These are phyloP conservation scores for Tinea semifulvella DNA, from an alignment of 2,888 invertebrate genomes.

Conservation along the genomic window DNA sequence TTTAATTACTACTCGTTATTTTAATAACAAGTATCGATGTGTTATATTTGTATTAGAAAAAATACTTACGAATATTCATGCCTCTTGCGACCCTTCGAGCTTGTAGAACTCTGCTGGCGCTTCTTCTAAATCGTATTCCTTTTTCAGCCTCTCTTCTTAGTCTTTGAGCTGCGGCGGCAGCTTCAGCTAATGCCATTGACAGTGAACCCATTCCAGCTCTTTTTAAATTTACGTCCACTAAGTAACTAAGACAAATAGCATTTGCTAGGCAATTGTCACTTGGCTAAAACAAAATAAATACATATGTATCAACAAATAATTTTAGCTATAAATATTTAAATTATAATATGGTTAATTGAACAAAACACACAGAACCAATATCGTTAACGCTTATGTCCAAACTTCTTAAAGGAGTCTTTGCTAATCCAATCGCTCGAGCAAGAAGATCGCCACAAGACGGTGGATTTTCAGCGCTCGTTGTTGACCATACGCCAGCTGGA, in stretches of 20 bases:
- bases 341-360: background rate
- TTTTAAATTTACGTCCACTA: slow-evolving; percentile 52
- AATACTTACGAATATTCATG: slow-evolving; percentile 49
- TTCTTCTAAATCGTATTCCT: slow-evolving; percentile 51
- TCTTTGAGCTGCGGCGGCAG: slow-evolving; percentile 53
- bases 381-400: slow-evolving; percentile 59
- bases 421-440: slow-evolving; percentile 56
- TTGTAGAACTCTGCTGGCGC: slow-evolving; percentile 54
- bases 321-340: background rate
- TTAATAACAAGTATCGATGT: background rate
- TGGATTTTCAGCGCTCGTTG: slow-evolving; percentile 50
- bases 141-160: slow-evolving; percentile 54
- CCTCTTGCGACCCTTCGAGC: slow-evolving; percentile 53
- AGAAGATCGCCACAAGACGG: slow-evolving; percentile 58
- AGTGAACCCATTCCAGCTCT: slow-evolving; percentile 55
- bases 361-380: slow-evolving; percentile 49
- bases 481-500: slow-evolving; percentile 59
- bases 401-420: slow-evolving; percentile 53
- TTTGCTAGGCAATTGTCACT: slow-evolving; percentile 47
- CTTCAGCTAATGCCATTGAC: slow-evolving; percentile 52
- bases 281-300: slow-evolving; percentile 32
- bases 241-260: slow-evolving; percentile 54
- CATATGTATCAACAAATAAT: background rate
- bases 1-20: background rate
- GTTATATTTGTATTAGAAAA: background rate